A percentile compares a stretch with the other conserved stretches of the same genome.
Evolutionary conservation across 2,888 invertebrate genomes (phyloP).

Genomic region (Limulus polyphemus): DNA sequence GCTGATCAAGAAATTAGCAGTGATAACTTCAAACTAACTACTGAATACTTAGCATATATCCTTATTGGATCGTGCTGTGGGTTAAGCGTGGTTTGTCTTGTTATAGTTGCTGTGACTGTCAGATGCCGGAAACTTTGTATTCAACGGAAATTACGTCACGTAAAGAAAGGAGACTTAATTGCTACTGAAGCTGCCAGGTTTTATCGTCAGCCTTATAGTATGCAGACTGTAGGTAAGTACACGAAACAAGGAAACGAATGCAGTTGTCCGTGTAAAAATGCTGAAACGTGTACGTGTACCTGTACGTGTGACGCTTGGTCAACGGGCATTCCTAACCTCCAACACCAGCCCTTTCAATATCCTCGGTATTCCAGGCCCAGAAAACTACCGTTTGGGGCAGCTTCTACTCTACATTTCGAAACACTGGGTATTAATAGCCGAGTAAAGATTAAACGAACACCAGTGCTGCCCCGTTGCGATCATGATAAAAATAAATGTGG

Average conservation of each 20-base stretch:
- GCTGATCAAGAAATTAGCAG: no score
- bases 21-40: background rate
- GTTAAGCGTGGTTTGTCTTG: background rate
- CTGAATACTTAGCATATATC: background rate
- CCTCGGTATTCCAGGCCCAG: background rate
- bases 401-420: background rate
- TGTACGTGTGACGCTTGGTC: slow-evolving; percentile 34
- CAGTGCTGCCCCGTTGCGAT: background rate
- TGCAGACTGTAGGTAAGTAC: no score
- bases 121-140: slow-evolving; percentile 33
- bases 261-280: no score
- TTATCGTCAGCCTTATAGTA: no score
- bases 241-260: no score
- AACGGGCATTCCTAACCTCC: background rate
- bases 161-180: no score
- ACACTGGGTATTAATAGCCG: background rate
- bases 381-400: background rate
- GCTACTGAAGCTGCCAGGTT: no score
- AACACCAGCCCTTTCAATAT: no score
- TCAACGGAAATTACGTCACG: no score
- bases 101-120: slow-evolving; percentile 4
- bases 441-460: background rate
- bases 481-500: background rate
- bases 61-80: background rate
- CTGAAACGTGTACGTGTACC: slow-evolving; percentile 26